phyloP scores from a whole-genome alignment of 2,888 invertebrate genomes.

The Phengaris arion region DNA sequence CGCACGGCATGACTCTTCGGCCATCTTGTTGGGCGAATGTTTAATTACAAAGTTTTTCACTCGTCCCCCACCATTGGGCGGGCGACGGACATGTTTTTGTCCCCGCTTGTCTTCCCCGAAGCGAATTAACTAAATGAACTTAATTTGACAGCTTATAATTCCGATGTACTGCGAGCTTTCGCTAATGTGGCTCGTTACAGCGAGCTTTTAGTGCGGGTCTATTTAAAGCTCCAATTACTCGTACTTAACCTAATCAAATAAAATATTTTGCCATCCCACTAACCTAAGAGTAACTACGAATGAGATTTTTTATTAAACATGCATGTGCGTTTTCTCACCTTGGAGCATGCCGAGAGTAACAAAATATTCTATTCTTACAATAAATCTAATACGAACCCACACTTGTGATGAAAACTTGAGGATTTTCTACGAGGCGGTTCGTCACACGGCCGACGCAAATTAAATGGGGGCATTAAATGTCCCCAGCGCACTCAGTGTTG shows the following conservation, averaged over 20 bases:
- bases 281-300: not conserved
- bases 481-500: conserved; percentile 35
- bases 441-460: conserved; percentile 43
- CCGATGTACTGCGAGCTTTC: conserved; percentile 32
- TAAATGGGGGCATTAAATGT: conserved; percentile 44
- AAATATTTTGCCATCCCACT: not conserved
- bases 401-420: conserved; percentile 34
- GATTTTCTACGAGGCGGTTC: conserved; percentile 44
- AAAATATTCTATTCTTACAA: not conserved
- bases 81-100: conserved; percentile 40
- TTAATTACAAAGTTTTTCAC: conserved; percentile 48
- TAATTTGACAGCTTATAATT: conserved; percentile 52
- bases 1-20: conserved; percentile 28
- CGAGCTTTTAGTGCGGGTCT: conserved; percentile 5
- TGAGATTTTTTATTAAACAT: not conserved
- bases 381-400: not conserved
- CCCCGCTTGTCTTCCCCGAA: conserved; percentile 43
- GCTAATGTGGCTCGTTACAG: conserved; percentile 24
- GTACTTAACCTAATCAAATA: conserved; percentile 2
- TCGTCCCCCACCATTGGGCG: conserved; percentile 41
- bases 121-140: conserved; percentile 47
- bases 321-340: not conserved
- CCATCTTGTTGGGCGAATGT: conserved; percentile 49
- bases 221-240: not conserved
- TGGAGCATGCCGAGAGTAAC: not conserved